Percentiles rank a stretch among this genome's conserved stretches.
Evolutionary conservation across 1,140 invertebrate species (phyloP).

Genomic region (Paraescarpia echinospica): DNA sequence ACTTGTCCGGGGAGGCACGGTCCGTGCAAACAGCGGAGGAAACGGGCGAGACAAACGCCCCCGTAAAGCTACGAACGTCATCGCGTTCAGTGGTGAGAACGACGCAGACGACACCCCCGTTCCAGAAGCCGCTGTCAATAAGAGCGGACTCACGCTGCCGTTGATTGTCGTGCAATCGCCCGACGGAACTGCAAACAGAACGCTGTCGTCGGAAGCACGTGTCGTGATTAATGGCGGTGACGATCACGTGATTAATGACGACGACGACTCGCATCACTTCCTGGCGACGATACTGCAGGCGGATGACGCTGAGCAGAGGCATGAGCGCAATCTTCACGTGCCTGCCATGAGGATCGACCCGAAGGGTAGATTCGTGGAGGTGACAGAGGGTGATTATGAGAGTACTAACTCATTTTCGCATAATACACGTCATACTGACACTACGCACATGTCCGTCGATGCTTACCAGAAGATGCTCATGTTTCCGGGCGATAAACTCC

Average conservation of each 20-base stretch:
- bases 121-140: not conserved
- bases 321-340: not conserved
- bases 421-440: not conserved
- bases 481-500: not conserved
- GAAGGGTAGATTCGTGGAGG: not conserved
- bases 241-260: no score
- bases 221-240: not conserved
- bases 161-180: not conserved
- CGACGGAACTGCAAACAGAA: not conserved
- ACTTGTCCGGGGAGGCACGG: not conserved
- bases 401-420: not conserved
- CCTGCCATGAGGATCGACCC: not conserved
- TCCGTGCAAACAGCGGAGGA: not conserved
- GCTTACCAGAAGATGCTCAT: not conserved
- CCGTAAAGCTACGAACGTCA: not conserved
- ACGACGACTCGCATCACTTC: not conserved
- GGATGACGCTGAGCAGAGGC: not conserved
- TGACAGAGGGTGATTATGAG: not conserved
- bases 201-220: not conserved
- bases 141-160: not conserved
- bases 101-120: not conserved
- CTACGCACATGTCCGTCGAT: not conserved
- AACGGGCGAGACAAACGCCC: not conserved
- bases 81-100: not conserved
- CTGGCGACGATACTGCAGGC: not conserved